Evolutionary conservation across 2,797 vertebrate genomes (phyloP), one percentile per base, ranked within the genome.

Genomic region (Borostomias antarcticus): DNA sequence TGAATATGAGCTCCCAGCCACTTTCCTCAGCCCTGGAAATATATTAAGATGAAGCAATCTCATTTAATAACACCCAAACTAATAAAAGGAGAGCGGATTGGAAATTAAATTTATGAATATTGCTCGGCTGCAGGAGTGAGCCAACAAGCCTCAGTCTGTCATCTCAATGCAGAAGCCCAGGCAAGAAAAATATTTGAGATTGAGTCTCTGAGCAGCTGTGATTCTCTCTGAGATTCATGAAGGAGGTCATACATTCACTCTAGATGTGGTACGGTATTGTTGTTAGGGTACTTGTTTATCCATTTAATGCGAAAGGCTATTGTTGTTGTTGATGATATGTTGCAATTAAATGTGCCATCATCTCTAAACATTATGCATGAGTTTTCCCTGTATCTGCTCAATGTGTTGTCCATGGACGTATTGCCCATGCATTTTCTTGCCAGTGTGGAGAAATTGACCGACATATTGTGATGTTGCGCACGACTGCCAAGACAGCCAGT

Each of bases 61-160:
- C 95, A 96, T 98, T 99, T 98, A 98, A 99, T 99, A 99, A 98
- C 95, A 97, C 89, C 94, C 93, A 98, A 98, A 98, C 95, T 98
- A 98, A 99, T 99, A 98, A 98, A 96, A 96, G 95, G 91, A 95
- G 93, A 92, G 94, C 93, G 93, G 95, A 95, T 95, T 95, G 93
- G 89, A 96, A 98, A 98, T 98, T 97, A 94, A 95, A 97, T 98
- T 96, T 96, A 96, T 97, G 95, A 98, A 96, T 98, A 98, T 97
- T 97, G 95, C 95, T 94, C 88, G 90, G 94, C 89, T 92, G 93
- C 90, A 93, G 93, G 93, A 95, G 94, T 92, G 93, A 95, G 93
- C 91, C 91, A 86, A 90, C 94, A 95, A 94, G 86, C 86, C 79
- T 79, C 87, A 87, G 93, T 78, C 91, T 91, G 93, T 94, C 93